Base-by-base conservation (phyloP, 2,888 invertebrate genomes). In the Drosophila melanosoma region DNA sequence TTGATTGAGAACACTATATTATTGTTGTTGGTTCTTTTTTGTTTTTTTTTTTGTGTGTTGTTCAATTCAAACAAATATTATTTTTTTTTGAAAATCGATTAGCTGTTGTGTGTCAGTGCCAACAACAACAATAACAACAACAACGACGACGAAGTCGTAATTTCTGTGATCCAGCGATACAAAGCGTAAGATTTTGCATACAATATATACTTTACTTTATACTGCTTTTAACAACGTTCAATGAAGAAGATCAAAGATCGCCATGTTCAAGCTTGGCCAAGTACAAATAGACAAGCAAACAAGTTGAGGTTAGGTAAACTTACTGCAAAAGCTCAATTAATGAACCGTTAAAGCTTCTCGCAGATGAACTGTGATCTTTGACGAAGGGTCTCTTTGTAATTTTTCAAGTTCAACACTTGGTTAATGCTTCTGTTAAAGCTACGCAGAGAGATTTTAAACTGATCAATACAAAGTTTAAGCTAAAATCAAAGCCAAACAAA, bases 71-170 rank as follows among this genome's bases (percentile, higher is more conserved):
- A 51, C 15, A 49, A 42, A 58, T 36, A 32, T 32, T 29, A 17
- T 40, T 33, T n/a, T 57, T 57, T 61, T 61, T 17, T 32, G 32
- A 32, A 57, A 57, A 57, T 42, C 40, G 20, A 20, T 20, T 23
- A 11, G 17, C 15, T 26, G 42, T 69, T 69, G 12, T 69, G 70
- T 69, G 69, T 69, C 69, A 69, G 69, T 69, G 69, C 70, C 69
- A 69, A 53, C 49, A 38, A 54, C 48, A n/a, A 53, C 49, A 38
- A 54, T 48, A 65, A 38, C 52, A 3, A 35, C 42, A 32, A 29
- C 48, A 8, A 42, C 63, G 23, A 32, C 40, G 32, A 38, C 38
- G 17, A 40, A 23, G 26, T 29, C 51, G 20, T 20, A 1, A 17
- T 45, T 35, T 33, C 33, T 45, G 32, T 59, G 45, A 59, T 59